Conservation (phyloP, 92 coral and sea anemone genomes). For the Isaurus tuberculatus region DNA sequence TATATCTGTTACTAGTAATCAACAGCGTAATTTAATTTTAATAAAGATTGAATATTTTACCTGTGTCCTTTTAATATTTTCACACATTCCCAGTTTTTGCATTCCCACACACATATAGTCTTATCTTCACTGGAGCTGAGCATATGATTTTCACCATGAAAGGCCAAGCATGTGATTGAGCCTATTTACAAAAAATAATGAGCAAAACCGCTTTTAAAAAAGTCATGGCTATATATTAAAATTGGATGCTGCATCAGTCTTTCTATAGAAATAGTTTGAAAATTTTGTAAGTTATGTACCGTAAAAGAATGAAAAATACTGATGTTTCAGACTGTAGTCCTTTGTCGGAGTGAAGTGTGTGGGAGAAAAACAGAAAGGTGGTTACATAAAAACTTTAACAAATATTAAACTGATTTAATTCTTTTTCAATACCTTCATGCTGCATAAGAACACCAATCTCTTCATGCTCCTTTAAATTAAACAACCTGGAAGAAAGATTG, state of each 20-base stretch:
- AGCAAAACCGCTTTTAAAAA: background rate
- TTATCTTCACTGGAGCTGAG: slow-evolving; percentile 94
- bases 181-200: slow-evolving; percentile 57
- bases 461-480: slow-evolving; percentile 78
- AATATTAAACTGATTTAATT: background rate
- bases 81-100: slow-evolving; percentile 97
- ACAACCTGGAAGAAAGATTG: slow-evolving; percentile 71
- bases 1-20: too few relatives aligned
- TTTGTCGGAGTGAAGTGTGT: too few relatives aligned
- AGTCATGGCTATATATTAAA: too few relatives aligned
- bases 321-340: too few relatives aligned
- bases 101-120: slow-evolving; percentile 97
- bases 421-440: slow-evolving; percentile 75
- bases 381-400: too few relatives aligned
- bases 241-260: too few relatives aligned
- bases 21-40: background rate
- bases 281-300: too few relatives aligned
- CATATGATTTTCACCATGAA: slow-evolving; percentile 88
- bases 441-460: slow-evolving; percentile 92
- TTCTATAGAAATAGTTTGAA: too few relatives aligned
- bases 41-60: slow-evolving; percentile 53
- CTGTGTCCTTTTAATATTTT: slow-evolving; percentile 95
- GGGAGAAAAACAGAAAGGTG: too few relatives aligned
- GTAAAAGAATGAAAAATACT: too few relatives aligned
- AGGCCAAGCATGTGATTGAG: slow-evolving; percentile 92